Evolutionary conservation across 2,113 vertebrate genomes (phyloP).

Genomic region (Eurystomus gularis): DNA sequence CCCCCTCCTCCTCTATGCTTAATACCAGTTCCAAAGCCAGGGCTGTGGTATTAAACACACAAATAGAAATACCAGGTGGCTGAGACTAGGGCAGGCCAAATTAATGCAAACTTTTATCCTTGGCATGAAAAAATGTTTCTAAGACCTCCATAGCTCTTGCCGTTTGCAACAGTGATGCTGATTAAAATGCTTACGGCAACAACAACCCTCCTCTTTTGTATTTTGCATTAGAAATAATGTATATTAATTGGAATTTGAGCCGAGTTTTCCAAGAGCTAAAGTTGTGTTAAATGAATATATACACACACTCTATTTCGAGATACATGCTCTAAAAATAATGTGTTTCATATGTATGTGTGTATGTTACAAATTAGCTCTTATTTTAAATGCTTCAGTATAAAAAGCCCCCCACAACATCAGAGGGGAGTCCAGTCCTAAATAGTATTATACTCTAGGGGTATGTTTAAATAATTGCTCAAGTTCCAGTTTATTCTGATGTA

Average conservation of each 20-base stretch:
- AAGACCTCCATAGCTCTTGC: background rate
- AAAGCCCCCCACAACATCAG: slow-evolving; percentile 5
- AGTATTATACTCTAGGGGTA: slow-evolving; percentile 6
- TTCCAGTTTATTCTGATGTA: slow-evolving; percentile 34
- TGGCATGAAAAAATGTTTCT: background rate
- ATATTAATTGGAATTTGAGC: slow-evolving; percentile 20
- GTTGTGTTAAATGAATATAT: slow-evolving; percentile 12
- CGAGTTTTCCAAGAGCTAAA: background rate
- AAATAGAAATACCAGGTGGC: slow-evolving; percentile 29
- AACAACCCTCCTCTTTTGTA: background rate
- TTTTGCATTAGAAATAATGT: slow-evolving; percentile 17
- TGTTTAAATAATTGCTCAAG: slow-evolving; percentile 44
- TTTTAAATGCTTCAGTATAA: slow-evolving; percentile 43
- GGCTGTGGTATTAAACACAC: background rate
- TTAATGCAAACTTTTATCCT: background rate
- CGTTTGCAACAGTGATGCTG: background rate
- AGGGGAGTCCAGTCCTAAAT: background rate
- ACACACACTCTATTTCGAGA: slow-evolving; percentile 21
- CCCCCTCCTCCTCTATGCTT: background rate
- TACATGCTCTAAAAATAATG: slow-evolving; percentile 28
- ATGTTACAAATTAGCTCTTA: slow-evolving; percentile 61
- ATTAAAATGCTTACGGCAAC: background rate
- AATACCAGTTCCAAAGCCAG: background rate
- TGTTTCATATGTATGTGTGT: slow-evolving; percentile 30
- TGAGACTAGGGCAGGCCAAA: background rate